A percentile compares a stretch with the other conserved stretches of the same genome.
Conservation (phyloP, 2,797 vertebrate genomes). For the Rhyacichthys aspro region DNA sequence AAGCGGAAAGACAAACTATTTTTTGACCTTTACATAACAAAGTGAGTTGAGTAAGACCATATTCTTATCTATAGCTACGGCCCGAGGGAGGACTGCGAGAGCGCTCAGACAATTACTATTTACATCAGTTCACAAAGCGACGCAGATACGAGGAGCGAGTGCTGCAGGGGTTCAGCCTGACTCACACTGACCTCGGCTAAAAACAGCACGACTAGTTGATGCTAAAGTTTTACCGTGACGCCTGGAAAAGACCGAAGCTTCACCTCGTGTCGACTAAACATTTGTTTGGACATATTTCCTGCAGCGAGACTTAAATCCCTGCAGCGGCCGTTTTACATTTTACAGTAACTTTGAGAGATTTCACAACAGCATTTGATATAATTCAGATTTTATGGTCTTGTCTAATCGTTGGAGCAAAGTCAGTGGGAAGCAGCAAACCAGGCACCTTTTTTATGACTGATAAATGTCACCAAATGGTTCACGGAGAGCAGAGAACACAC, state of each 20-base stretch:
- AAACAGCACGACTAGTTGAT: slow-evolving; percentile 29
- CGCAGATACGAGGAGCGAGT: slow-evolving; percentile 5
- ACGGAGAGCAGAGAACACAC: no score
- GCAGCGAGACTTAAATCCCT: background rate
- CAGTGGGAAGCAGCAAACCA: no score
- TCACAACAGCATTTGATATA: background rate
- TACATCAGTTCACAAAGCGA: slow-evolving; percentile 26
- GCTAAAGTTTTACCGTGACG: slow-evolving; percentile 20
- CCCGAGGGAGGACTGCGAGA: slow-evolving; percentile 14
- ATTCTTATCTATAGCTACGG: slow-evolving; percentile 41
- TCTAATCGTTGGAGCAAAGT: no score
- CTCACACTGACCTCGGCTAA: slow-evolving; percentile 40
- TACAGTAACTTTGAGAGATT: background rate
- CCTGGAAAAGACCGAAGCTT: background rate
- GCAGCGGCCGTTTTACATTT: background rate
- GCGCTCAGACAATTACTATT: slow-evolving; percentile 38
- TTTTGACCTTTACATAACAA: slow-evolving; percentile 47
- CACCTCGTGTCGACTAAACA: background rate
- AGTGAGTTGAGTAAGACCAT: slow-evolving; percentile 30
- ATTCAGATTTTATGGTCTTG: no score
- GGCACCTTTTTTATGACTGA: no score
- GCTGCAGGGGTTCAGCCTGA: slow-evolving; percentile 24
- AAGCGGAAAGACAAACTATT: slow-evolving; percentile 9
- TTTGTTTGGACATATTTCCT: background rate
- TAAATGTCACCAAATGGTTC: no score